Percentiles rank a stretch among this genome's conserved stretches.
phyloP scores from a whole-genome alignment of 2,113 vertebrate species.

The Balaeniceps rex region DNA sequence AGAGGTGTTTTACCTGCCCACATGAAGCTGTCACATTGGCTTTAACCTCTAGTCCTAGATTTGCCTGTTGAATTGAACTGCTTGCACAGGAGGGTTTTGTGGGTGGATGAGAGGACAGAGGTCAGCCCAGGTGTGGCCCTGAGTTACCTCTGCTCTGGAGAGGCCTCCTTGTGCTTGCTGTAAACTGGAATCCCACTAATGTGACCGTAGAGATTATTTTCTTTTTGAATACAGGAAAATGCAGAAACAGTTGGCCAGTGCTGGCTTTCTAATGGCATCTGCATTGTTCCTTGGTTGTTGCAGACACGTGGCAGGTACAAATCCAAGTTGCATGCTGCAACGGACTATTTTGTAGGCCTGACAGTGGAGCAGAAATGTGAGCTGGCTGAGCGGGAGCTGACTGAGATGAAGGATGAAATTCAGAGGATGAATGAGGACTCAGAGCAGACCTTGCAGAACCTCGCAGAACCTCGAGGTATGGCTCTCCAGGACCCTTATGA shows the following conservation, averaged over 20 bases:
- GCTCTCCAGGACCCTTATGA: background rate
- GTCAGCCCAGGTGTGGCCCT: background rate
- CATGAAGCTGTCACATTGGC: background rate
- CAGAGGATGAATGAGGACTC: conserved; percentile 50
- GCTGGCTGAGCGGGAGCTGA: conserved; percentile 68
- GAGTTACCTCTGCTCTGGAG: background rate
- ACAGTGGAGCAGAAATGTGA: conserved; percentile 73
- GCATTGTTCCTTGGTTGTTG: background rate
- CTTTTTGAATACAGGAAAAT: background rate
- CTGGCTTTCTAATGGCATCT: background rate
- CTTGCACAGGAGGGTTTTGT: background rate
- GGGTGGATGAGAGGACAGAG: background rate
- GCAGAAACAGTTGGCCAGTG: background rate
- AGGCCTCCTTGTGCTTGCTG: background rate
- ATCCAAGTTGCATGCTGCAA: background rate
- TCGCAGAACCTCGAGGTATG: conserved; percentile 67
- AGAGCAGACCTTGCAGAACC: conserved; percentile 55
- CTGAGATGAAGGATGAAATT: conserved; percentile 62
- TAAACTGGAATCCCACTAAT: background rate
- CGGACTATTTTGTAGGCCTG: conserved; percentile 44
- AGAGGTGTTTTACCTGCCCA: background rate
- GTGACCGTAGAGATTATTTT: background rate
- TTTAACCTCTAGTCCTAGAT: background rate
- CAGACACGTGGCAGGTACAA: conserved; percentile 52
- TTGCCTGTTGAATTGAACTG: background rate